Conservation (phyloP, 2,113 vertebrate species). For the Picathartes gymnocephalus region DNA sequence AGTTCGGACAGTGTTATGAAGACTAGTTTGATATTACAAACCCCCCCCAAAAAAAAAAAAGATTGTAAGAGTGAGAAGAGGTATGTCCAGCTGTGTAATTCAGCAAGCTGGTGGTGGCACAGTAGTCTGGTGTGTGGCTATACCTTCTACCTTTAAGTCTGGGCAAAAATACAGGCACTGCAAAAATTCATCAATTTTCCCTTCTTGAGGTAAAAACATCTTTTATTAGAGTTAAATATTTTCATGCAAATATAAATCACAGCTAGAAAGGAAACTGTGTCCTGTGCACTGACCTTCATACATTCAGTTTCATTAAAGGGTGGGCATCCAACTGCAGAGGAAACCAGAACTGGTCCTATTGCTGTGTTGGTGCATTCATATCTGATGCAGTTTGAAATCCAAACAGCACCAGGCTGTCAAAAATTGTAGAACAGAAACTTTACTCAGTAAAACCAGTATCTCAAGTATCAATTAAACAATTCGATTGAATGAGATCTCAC, state of each 20-base stretch:
- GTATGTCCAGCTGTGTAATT: background rate
- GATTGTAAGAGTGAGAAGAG: background rate
- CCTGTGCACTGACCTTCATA: conserved; percentile 82
- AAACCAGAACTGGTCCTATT: conserved; percentile 84
- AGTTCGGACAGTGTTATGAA: background rate
- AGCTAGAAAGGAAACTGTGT: background rate
- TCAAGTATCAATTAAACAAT: background rate
- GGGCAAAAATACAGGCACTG: background rate
- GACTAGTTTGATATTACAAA: background rate
- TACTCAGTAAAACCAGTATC: background rate
- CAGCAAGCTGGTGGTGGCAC: background rate
- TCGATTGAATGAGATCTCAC: background rate
- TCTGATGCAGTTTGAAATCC: conserved; percentile 87
- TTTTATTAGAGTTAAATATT: background rate
- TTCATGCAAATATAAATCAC: background rate
- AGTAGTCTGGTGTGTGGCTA: background rate
- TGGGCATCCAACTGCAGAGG: conserved; percentile 90
- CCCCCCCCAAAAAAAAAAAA: no score
- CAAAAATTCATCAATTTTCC: background rate
- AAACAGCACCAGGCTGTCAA: conserved; percentile 79
- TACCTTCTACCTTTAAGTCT: background rate
- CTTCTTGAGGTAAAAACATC: background rate
- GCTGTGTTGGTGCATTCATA: conserved; percentile 85
- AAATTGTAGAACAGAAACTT: background rate
- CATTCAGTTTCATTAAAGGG: conserved; percentile 95